These are phyloP conservation scores for Pseudobourletiella spinata DNA, from an alignment of 1,140 invertebrate genomes.

Conservation along the genomic window DNA sequence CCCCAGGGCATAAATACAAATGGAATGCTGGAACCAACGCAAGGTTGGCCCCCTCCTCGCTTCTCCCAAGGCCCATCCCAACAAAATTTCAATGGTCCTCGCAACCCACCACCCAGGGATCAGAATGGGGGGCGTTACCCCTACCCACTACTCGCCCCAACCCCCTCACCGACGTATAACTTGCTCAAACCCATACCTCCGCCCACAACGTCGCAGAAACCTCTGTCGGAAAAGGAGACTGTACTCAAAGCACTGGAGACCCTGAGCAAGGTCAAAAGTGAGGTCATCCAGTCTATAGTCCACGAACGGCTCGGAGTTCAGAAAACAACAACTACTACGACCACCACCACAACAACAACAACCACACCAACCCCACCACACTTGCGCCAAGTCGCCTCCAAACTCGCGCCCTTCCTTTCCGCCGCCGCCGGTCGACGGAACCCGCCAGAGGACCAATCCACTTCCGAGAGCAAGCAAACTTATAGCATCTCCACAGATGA, in stretches of 20 bases:
- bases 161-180: neutral
- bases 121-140: neutral
- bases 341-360: conserved; percentile 14
- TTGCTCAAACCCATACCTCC: neutral
- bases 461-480: neutral
- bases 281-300: conserved; percentile 28
- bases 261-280: conserved; percentile 24
- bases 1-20: no score
- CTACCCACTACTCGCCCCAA: neutral
- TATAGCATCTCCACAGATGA: conserved; percentile 17
- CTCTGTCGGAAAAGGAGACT: conserved; percentile 18
- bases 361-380: conserved; percentile 29
- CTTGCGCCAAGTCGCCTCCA: neutral
- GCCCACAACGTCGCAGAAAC: neutral
- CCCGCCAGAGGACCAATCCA: neutral
- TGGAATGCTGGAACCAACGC: neutral
- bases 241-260: conserved; percentile 30
- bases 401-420: conserved; percentile 7
- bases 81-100: neutral
- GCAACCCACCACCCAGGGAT: neutral
- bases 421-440: neutral
- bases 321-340: neutral
- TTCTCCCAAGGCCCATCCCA: neutral
- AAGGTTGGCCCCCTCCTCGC: neutral
- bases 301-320: conserved; percentile 15